A percentile compares a stretch with the other conserved stretches of the same genome.
phyloP scores from a whole-genome alignment of 2,888 invertebrate genomes.

The Polietes domitor region DNA sequence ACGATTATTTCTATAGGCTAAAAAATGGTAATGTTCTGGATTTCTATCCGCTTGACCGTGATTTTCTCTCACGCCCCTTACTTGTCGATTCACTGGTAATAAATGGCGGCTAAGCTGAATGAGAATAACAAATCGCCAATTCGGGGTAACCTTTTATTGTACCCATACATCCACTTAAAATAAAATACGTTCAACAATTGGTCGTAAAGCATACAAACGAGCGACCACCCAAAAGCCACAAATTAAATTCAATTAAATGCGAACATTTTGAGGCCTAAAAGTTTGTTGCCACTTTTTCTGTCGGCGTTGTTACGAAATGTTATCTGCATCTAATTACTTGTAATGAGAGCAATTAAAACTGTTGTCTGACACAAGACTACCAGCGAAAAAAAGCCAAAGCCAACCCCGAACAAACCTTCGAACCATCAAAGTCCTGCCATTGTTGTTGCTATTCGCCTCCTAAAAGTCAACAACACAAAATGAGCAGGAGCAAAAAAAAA shows the following conservation, averaged over 20 bases:
- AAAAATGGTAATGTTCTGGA: no score
- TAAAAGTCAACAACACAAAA: constrained; percentile 49
- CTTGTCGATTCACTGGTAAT: no score
- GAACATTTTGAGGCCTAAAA: constrained; percentile 2
- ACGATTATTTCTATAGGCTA: no score
- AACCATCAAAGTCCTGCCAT: constrained; percentile 34
- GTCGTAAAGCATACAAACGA: background rate
- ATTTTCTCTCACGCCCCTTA: no score
- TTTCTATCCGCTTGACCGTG: no score
- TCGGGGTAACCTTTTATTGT: no score
- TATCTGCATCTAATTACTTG: constrained; percentile 53
- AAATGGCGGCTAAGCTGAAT: no score
- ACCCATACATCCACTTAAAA: background rate
- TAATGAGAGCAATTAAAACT: constrained; percentile 51
- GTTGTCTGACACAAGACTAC: background rate
- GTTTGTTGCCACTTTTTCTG: constrained; percentile 4
- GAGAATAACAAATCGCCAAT: no score
- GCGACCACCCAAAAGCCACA: background rate
- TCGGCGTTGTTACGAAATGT: constrained; percentile 5
- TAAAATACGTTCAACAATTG: background rate
- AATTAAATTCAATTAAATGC: constrained; percentile 29
- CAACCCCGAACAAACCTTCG: constrained; percentile 41
- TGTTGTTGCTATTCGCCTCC: constrained; percentile 43
- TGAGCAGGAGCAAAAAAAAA: constrained; percentile 2
- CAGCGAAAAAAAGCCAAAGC: background rate